These are phyloP conservation scores for Cordylochernes scorpioides DNA, from an alignment of 2,888 invertebrate species.

Conservation along the genomic window DNA sequence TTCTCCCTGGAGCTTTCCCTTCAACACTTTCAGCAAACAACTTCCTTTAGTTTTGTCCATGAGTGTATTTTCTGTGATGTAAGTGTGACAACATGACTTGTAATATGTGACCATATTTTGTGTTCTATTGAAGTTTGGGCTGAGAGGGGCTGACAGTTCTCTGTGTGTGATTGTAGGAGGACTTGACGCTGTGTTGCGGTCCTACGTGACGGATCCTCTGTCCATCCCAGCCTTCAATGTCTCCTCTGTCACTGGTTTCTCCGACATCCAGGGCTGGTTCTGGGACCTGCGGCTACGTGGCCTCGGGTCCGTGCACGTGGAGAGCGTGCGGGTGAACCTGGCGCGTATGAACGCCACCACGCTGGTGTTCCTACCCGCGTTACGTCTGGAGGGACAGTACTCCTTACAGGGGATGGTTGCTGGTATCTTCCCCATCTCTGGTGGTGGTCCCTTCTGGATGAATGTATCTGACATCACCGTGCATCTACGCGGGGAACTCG, in stretches of 20 bases:
- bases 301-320: slow-evolving; percentile 45
- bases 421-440: slow-evolving; percentile 39
- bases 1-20: no score
- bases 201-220: slow-evolving; percentile 44
- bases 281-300: slow-evolving; percentile 42
- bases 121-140: no score
- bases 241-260: slow-evolving; percentile 31
- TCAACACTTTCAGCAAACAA: no score
- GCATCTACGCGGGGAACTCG: slow-evolving; percentile 43
- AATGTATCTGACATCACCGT: slow-evolving; percentile 40
- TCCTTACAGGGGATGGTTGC: slow-evolving; percentile 28
- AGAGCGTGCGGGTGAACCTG: slow-evolving; percentile 40
- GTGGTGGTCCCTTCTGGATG: slow-evolving; percentile 46
- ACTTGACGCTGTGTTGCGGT: no score
- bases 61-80: no score
- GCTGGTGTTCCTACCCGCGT: slow-evolving; percentile 9
- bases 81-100: no score
- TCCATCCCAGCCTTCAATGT: slow-evolving; percentile 39
- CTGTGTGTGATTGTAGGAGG: no score
- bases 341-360: slow-evolving; percentile 38
- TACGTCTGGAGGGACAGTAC: slow-evolving; percentile 35
- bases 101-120: no score
- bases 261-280: slow-evolving; percentile 40
- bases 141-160: no score
- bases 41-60: no score